Evolutionary conservation across 1,140 invertebrate genomes (phyloP).

Genomic region (Lepidurus arcticus): DNA sequence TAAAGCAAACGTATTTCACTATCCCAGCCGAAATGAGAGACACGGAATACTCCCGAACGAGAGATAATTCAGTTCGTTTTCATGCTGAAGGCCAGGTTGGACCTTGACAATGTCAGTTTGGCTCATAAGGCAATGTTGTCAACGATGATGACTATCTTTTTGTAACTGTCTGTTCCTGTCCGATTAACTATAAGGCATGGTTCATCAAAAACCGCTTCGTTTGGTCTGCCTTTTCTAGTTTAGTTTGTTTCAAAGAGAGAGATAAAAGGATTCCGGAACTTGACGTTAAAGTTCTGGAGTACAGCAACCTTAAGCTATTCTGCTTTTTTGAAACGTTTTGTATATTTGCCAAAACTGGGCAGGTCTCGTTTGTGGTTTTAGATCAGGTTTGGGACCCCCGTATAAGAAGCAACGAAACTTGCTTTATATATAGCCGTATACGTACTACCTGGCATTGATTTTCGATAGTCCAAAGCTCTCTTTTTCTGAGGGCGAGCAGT

Average conservation of each 20-base stretch:
- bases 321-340: too few species aligned
- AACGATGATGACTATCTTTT: background rate
- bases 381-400: background rate
- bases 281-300: too few species aligned
- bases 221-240: too few species aligned
- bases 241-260: too few species aligned
- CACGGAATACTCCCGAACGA: background rate
- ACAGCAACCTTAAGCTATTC: too few species aligned
- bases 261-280: too few species aligned
- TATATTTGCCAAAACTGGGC: too few species aligned
- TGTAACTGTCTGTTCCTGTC: background rate
- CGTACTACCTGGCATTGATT: background rate
- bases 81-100: background rate
- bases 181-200: background rate
- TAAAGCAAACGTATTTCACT: too few species aligned
- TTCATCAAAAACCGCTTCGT: too few species aligned
- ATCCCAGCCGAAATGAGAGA: background rate
- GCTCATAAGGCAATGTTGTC: background rate
- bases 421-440: background rate
- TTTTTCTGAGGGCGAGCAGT: background rate
- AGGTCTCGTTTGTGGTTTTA: background rate
- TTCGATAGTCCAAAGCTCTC: background rate
- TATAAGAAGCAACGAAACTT: background rate
- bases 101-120: background rate
- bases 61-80: background rate